phyloP scores from a whole-genome alignment of 2,888 invertebrate genomes.

The Epiperipatus broadwayi region DNA sequence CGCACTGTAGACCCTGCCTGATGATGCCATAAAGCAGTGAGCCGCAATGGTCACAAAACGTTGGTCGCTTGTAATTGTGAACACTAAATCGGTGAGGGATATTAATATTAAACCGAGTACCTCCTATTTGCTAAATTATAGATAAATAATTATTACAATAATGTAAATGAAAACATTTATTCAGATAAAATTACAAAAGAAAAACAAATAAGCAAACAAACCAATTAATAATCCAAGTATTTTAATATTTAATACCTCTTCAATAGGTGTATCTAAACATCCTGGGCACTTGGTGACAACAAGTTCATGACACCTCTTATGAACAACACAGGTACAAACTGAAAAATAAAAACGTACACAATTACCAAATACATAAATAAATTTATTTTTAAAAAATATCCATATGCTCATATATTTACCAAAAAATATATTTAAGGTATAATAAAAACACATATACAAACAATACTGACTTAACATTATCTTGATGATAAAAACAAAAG shows the following conservation, averaged over 20 bases:
- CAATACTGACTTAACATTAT: too few species aligned
- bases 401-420: constrained; percentile 5
- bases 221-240: background rate
- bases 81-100: constrained; percentile 82
- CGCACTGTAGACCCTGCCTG: constrained; percentile 88
- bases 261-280: constrained; percentile 48
- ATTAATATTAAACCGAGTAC: constrained; percentile 87
- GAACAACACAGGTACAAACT: constrained; percentile 98
- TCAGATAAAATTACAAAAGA: constrained; percentile 5
- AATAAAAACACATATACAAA: too few species aligned
- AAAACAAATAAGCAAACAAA: background rate
- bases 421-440: too few species aligned
- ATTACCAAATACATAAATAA: constrained; percentile 6
- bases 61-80: constrained; percentile 91
- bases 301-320: constrained; percentile 90
- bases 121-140: constrained; percentile 31
- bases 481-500: too few species aligned
- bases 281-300: constrained; percentile 98
- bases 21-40: constrained; percentile 88
- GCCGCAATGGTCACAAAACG: constrained; percentile 99
- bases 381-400: background rate
- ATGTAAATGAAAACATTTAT: constrained; percentile 6
- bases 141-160: constrained; percentile 6
- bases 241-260: constrained; percentile 25
- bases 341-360: constrained; percentile 27